A percentile compares a stretch with the other conserved stretches of the same genome.
Evolutionary conservation across 2,113 vertebrate genomes (phyloP).

Genomic region (Serilophus lunatus): DNA sequence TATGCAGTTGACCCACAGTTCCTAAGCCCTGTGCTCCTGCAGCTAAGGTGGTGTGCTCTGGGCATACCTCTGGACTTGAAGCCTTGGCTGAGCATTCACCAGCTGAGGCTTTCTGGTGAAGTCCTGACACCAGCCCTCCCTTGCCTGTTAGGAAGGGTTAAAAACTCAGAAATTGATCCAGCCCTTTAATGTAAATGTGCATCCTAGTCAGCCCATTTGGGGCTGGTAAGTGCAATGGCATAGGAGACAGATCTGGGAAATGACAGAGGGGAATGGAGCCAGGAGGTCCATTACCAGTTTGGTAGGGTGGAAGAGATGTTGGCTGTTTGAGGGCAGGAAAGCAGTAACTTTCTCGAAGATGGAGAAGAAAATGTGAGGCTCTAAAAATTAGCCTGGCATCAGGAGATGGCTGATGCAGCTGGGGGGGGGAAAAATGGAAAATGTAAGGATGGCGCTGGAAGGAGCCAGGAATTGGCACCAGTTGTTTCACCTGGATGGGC

Average conservation of each 20-base stretch:
- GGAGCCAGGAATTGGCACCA: neutral
- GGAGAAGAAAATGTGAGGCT: neutral
- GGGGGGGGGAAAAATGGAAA: neutral
- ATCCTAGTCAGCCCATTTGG: neutral
- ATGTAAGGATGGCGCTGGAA: neutral
- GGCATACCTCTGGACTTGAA: neutral
- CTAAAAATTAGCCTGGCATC: neutral
- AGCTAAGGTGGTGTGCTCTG: fast-evolving
- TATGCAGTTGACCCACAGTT: neutral
- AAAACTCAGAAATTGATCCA: neutral
- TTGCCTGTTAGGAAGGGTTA: neutral
- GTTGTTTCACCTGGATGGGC: neutral
- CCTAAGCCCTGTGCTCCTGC: fast-evolving
- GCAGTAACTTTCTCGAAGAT: neutral
- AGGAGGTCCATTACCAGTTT: slow-evolving; percentile 35
- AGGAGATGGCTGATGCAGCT: neutral
- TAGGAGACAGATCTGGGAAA: neutral
- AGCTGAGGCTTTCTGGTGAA: neutral
- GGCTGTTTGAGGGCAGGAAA: neutral
- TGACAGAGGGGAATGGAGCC: neutral
- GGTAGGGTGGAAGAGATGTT: neutral
- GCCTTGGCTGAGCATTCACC: neutral
- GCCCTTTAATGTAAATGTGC: neutral
- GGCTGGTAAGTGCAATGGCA: neutral
- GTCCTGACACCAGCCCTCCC: neutral